Evolutionary conservation across 2,888 invertebrate species (phyloP).

Genomic region (Cerastis leucographa): DNA sequence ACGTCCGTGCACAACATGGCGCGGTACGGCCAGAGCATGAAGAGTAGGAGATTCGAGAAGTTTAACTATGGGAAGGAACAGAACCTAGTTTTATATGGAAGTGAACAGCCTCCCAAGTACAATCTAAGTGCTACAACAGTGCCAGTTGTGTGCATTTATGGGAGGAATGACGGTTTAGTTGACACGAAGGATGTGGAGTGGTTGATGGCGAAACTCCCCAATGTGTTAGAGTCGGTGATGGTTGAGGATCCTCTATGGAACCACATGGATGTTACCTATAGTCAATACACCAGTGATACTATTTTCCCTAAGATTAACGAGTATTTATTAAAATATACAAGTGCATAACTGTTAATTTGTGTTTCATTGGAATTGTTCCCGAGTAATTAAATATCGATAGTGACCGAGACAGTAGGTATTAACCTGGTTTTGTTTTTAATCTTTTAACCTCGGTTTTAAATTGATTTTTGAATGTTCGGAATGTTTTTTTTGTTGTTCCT

Average conservation of each 20-base stretch:
- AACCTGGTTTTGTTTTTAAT: slow-evolving; percentile 33
- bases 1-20: slow-evolving; percentile 75
- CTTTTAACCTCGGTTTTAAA: slow-evolving; percentile 33
- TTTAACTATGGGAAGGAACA: slow-evolving; percentile 78
- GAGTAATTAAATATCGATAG: slow-evolving; percentile 38
- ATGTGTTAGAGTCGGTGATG: slow-evolving; percentile 88
- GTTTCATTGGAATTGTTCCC: slow-evolving; percentile 39
- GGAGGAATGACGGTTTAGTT: slow-evolving; percentile 90
- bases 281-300: slow-evolving; percentile 64
- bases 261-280: slow-evolving; percentile 77
- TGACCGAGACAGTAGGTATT: slow-evolving; percentile 35
- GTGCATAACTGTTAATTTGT: slow-evolving; percentile 15
- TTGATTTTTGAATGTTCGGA: slow-evolving; percentile 1
- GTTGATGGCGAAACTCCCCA: slow-evolving; percentile 88
- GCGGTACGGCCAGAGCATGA: slow-evolving; percentile 79
- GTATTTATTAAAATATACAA: slow-evolving; percentile 68
- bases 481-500: slow-evolving; percentile 13
- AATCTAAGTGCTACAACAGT: slow-evolving; percentile 73
- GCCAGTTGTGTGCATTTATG: slow-evolving; percentile 79
- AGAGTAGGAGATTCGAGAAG: slow-evolving; percentile 73
- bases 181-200: slow-evolving; percentile 90
- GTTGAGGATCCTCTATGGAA: slow-evolving; percentile 87
- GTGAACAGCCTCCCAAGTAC: slow-evolving; percentile 75
- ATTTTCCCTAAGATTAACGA: slow-evolving; percentile 86
- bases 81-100: slow-evolving; percentile 78